Evolutionary conservation across 2,888 invertebrate genomes (phyloP).

Genomic region (Pristionchus mayeri): DNA sequence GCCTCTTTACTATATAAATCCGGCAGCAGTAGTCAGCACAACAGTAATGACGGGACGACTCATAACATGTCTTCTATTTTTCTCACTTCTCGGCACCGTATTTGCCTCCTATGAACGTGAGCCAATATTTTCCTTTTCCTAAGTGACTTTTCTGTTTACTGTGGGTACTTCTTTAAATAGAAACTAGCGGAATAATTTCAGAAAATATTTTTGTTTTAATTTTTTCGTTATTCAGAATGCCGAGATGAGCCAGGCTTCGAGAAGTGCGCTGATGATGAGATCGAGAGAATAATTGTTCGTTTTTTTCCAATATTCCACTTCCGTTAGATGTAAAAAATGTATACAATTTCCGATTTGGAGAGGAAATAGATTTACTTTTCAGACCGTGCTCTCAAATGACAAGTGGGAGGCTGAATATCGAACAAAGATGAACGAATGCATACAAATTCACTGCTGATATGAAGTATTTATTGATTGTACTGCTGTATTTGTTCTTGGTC

Average conservation of each 20-base stretch:
- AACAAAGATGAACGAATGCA: conserved; percentile 20
- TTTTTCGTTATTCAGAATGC: background rate
- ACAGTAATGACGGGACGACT: background rate
- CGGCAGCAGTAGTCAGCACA: background rate
- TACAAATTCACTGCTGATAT: background rate
- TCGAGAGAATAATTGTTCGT: background rate
- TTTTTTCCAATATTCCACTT: background rate
- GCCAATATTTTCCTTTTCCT: background rate
- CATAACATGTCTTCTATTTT: conserved; percentile 10
- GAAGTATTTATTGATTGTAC: background rate
- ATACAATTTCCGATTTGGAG: no score
- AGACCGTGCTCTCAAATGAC: background rate
- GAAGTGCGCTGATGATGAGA: conserved; percentile 5
- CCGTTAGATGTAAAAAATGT: background rate
- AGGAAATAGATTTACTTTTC: background rate
- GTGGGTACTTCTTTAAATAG: no score
- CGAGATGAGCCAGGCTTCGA: conserved; percentile 27
- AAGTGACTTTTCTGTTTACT: background rate
- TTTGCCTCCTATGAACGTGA: background rate
- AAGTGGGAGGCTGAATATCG: conserved; percentile 21
- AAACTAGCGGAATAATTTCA: no score
- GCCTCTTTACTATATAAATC: conserved; percentile 3
- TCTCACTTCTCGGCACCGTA: background rate
- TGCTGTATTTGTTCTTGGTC: no score
- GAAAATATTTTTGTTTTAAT: background rate